These are phyloP conservation scores for Zaprionus nigranus DNA, from an alignment of 1,140 invertebrate species.

Conservation along the genomic window DNA sequence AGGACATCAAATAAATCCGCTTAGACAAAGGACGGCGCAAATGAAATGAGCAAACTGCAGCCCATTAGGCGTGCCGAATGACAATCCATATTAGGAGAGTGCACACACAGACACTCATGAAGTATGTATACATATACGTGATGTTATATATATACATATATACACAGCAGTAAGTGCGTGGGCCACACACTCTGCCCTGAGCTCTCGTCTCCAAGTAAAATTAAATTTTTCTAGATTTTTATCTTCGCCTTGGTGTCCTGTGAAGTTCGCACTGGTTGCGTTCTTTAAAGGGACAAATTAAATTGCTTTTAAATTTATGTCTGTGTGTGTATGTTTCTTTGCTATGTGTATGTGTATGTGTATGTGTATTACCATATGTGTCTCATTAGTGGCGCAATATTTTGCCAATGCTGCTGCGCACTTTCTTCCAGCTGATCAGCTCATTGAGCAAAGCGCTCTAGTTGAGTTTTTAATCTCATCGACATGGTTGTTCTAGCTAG, in stretches of 20 bases:
- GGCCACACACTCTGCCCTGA: background rate
- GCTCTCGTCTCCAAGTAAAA: slow-evolving; percentile 10
- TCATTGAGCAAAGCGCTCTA: slow-evolving; percentile 63
- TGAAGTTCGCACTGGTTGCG: slow-evolving; percentile 39
- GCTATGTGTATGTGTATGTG: slow-evolving; percentile 37
- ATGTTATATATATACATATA: background rate
- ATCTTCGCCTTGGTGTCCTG: slow-evolving; percentile 18
- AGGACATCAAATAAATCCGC: slow-evolving; percentile 76
- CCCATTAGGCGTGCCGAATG: slow-evolving; percentile 49
- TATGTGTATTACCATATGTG: slow-evolving; percentile 59
- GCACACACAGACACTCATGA: background rate
- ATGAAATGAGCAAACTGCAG: slow-evolving; percentile 55
- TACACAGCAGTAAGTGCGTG: background rate
- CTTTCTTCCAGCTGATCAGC: slow-evolving; percentile 77
- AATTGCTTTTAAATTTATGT: slow-evolving; percentile 23
- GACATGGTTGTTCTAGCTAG: slow-evolving; percentile 27
- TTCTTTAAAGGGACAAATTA: slow-evolving; percentile 30
- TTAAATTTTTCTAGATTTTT: slow-evolving; percentile 24
- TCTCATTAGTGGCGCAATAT: slow-evolving; percentile 54
- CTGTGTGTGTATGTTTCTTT: slow-evolving; percentile 36
- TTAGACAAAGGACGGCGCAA: slow-evolving; percentile 55
- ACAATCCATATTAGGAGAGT: slow-evolving; percentile 21
- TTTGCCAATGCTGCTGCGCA: slow-evolving; percentile 49
- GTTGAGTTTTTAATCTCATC: slow-evolving; percentile 40
- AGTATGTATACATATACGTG: background rate